Percentiles rank a stretch among this genome's conserved stretches.
phyloP scores from a whole-genome alignment of 2,888 invertebrate species.

The Scaptomyza parva region DNA sequence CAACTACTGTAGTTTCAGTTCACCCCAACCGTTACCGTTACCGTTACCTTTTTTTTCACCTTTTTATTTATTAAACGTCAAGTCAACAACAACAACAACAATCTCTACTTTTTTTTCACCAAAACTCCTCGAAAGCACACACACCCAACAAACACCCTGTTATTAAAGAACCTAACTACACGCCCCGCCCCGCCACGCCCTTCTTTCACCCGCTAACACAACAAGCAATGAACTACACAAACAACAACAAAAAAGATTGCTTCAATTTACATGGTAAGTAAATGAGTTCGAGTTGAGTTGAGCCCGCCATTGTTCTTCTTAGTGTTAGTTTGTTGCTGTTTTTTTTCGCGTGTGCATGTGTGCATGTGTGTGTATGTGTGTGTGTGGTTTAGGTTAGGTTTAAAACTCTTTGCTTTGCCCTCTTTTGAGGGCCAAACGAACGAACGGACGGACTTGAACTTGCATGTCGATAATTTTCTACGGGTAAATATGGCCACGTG shows the following conservation, averaged over 20 bases:
- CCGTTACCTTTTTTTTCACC: too few species aligned
- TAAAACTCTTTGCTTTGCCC: conserved; percentile 8
- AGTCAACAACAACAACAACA: too few species aligned
- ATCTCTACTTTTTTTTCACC: too few species aligned
- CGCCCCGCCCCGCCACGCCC: background rate
- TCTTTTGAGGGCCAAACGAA: conserved; percentile 14
- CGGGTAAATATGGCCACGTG: conserved; percentile 20
- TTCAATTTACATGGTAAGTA: conserved; percentile 75
- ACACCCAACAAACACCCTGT: background rate
- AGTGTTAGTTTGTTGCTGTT: conserved; percentile 9
- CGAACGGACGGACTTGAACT: conserved; percentile 76
- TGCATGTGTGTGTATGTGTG: conserved; percentile 18
- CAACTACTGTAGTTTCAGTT: too few species aligned
- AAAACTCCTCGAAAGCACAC: too few species aligned
- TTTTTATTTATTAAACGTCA: too few species aligned
- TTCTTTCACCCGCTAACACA: background rate
- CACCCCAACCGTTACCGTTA: too few species aligned
- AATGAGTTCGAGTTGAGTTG: too few species aligned
- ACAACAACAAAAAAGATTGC: conserved; percentile 30
- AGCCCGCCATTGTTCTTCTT: conserved; percentile 7
- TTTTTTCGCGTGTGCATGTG: conserved; percentile 8
- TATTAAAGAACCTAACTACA: background rate
- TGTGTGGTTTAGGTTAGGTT: conserved; percentile 26
- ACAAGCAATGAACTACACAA: conserved; percentile 1
- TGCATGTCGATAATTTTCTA: conserved; percentile 71